These are phyloP conservation scores for Aurelia sp. DNA, from an alignment of 30 jellyfish, hydroid and myxozoan genomes.

Conservation along the genomic window DNA sequence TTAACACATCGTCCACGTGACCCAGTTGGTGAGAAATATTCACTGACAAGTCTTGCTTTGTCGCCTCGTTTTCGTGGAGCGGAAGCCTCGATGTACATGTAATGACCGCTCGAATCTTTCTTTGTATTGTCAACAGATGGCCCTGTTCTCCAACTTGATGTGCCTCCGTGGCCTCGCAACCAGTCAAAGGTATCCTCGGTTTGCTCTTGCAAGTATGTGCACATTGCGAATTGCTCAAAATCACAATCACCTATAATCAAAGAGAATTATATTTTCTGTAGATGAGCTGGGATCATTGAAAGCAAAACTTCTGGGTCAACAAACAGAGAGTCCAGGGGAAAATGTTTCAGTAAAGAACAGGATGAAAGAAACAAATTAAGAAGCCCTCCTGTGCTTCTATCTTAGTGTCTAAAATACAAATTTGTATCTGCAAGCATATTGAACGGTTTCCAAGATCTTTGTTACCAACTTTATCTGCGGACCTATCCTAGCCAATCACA, in stretches of 20 bases:
- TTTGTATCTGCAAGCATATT: too few relatives aligned
- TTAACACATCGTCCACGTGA: constrained; percentile 86
- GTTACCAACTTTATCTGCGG: too few relatives aligned
- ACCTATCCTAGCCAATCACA: too few relatives aligned
- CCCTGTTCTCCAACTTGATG: constrained; percentile 96
- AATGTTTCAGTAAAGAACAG: too few relatives aligned
- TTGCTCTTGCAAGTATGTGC: constrained; percentile 82
- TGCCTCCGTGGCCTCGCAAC: constrained; percentile 87
- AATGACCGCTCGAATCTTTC: constrained; percentile 81
- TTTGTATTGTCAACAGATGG: constrained; percentile 89
- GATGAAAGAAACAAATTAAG: too few relatives aligned
- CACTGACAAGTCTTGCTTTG: constrained; percentile 83
- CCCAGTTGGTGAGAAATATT: constrained; percentile 77
- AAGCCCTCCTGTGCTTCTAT: too few relatives aligned
- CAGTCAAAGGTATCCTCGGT: constrained; percentile 91
- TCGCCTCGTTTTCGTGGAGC: constrained; percentile 87
- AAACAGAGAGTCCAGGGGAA: too few relatives aligned
- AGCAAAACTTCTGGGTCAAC: too few relatives aligned
- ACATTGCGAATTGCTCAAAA: constrained; percentile 75
- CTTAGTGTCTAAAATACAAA: too few relatives aligned
- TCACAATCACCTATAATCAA: constrained; percentile 79
- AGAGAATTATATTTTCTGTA: neutral
- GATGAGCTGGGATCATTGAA: neutral
- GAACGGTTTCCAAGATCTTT: too few relatives aligned
- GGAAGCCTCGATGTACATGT: constrained; percentile 93